Evolutionary conservation across 2,113 vertebrate genomes (phyloP).

Genomic region (Ploceus nigricollis): DNA sequence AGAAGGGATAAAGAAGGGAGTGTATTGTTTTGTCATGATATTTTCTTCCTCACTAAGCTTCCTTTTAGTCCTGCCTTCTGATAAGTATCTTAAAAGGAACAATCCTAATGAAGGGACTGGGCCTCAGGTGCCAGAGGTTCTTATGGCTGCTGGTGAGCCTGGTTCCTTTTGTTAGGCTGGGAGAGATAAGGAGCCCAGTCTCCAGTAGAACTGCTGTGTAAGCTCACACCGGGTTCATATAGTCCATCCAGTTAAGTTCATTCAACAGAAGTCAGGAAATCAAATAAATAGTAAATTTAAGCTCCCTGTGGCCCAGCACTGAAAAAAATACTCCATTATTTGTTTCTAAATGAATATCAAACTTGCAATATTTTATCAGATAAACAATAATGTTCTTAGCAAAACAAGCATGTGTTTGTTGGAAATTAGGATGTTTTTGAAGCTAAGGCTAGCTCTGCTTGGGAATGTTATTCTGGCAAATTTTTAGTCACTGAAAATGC

Average conservation of each 20-base stretch:
- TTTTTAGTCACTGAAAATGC: background rate
- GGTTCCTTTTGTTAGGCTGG: background rate
- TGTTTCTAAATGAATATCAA: background rate
- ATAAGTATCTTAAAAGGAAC: background rate
- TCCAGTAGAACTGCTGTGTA: background rate
- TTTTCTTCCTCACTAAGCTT: background rate
- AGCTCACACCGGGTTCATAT: background rate
- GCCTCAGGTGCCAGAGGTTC: background rate
- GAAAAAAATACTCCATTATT: background rate
- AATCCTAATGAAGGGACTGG: background rate
- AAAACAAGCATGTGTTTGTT: background rate
- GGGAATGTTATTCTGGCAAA: background rate
- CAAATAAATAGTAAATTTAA: background rate
- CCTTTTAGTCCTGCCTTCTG: background rate
- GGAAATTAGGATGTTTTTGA: background rate
- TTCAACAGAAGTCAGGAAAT: background rate
- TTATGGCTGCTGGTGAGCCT: background rate
- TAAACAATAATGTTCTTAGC: background rate
- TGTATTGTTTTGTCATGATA: background rate
- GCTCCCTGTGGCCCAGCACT: background rate
- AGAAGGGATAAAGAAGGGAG: background rate
- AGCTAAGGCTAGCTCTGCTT: background rate
- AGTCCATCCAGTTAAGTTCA: background rate
- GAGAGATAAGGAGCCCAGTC: background rate
- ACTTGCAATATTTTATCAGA: background rate